These are phyloP conservation scores for Dryococelus australis DNA, from an alignment of 2,888 invertebrate species.

Conservation along the genomic window DNA sequence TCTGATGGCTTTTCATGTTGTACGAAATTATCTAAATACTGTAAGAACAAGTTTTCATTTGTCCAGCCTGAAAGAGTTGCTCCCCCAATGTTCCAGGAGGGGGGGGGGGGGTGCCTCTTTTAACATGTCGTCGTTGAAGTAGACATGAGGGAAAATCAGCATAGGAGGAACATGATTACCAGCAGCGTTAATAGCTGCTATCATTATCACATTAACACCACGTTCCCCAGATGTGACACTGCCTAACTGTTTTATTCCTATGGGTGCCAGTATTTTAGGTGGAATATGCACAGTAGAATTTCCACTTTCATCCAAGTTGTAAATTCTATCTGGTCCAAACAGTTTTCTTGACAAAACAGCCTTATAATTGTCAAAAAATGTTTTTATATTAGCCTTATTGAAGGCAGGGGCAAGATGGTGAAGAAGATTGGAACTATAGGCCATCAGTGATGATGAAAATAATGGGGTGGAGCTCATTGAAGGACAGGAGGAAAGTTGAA, in stretches of 20 bases:
- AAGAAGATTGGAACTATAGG: no score
- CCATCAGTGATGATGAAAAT: no score
- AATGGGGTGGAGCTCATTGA: no score
- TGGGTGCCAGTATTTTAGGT: constrained; percentile 50
- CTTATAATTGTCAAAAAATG: constrained; percentile 17
- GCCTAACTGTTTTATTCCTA: constrained; percentile 51
- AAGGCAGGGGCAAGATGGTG: no score
- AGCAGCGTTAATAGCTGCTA: constrained; percentile 48
- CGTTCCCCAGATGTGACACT: constrained; percentile 43
- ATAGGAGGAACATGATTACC: constrained; percentile 49
- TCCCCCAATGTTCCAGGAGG: constrained; percentile 46
- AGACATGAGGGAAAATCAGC: constrained; percentile 49
- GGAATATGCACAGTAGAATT: constrained; percentile 49
- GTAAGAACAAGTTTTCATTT: no score
- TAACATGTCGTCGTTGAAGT: constrained; percentile 48
- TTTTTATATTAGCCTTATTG: constrained; percentile 17
- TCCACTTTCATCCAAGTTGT: no score
- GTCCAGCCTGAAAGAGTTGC: no score
- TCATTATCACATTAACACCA: constrained; percentile 47
- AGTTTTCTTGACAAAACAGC: no score
- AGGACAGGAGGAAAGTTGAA: no score
- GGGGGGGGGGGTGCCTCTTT: no score
- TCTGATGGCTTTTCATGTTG: no score
- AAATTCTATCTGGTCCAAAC: constrained; percentile 35
- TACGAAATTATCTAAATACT: no score